Evolutionary conservation across 1,140 invertebrate genomes (phyloP), one percentile per base, ranked within the genome.

Genomic region (Rhyacophila brunnea): DNA sequence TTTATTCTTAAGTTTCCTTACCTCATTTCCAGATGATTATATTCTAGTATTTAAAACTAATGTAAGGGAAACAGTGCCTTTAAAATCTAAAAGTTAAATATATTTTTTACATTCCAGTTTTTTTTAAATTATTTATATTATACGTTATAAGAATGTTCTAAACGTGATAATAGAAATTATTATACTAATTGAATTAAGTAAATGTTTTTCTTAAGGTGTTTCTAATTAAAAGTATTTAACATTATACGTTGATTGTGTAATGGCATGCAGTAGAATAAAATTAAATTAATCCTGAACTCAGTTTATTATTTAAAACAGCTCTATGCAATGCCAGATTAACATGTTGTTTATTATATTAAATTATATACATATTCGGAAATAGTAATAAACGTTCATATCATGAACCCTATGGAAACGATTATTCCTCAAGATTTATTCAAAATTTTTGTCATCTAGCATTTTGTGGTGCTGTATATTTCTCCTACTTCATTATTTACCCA

Each of bases 241-340:
- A 48, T 64, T 47, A 50, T 59, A 50, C 32, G 44, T 47, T 38
- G 46, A 53, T 52, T 64, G 53, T 60, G 48, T 54, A 54, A 48
- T 54, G 57, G 62, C 62, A 64, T 64, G 62, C 58, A 58, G 58
- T 64, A 64, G 62, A 64, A 64, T 64, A 64, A 64, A 64, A 47
- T 13, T 56, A 38, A 57, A 49, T 64, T 49, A 60, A 64, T 64
- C 45, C 54, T 40, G 48, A 64, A 56, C 47, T 50, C 47, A 47
- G 57, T 64, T 58, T 64, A 52, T 64, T 64, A 64, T 64, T 64
- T 64, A 46, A 64, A 60, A 64, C 62, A 64, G 62, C 62, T 60
- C 62, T 60, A 58, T 47, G 62, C 62, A 64, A 64, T 64, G 62
- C 62, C 58, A 55, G 62, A 64, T 60, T 46, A 36, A 35, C 38